Conservation (phyloP, 2,888 invertebrate genomes). For the Eupithecia abbreviata region DNA sequence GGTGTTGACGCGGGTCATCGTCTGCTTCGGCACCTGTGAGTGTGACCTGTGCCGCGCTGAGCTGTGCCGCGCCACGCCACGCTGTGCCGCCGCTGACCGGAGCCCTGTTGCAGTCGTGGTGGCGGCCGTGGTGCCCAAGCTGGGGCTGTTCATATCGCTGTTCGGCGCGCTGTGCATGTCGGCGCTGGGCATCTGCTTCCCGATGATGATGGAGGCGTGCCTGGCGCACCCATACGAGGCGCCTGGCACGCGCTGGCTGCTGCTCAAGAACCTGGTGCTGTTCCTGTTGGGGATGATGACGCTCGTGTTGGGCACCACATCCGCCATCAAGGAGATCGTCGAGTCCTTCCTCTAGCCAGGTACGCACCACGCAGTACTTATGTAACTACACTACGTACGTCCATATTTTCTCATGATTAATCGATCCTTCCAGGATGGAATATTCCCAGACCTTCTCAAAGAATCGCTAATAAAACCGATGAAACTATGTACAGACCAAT, state of each 20-base stretch:
- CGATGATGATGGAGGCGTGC: slow-evolving; percentile 86
- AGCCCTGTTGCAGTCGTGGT: slow-evolving; percentile 85
- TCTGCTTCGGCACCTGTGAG: slow-evolving; percentile 94
- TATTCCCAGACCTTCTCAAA: no score
- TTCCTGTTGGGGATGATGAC: slow-evolving; percentile 86
- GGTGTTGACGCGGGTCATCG: slow-evolving; percentile 84
- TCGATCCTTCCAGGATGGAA: no score
- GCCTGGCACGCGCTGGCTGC: slow-evolving; percentile 51
- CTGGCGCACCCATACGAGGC: slow-evolving; percentile 70
- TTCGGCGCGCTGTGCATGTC: slow-evolving; percentile 95
- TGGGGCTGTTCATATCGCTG: slow-evolving; percentile 91
- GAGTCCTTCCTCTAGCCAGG: slow-evolving; percentile 54
- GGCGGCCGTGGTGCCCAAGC: slow-evolving; percentile 90
- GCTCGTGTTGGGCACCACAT: slow-evolving; percentile 86
- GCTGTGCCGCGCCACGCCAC: no score
- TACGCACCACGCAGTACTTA: background rate
- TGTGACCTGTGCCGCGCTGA: background rate
- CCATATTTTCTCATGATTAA: no score
- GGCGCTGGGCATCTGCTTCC: slow-evolving; percentile 93
- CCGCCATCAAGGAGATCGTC: slow-evolving; percentile 85
- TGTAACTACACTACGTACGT: no score
- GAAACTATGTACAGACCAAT: no score
- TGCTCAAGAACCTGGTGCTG: slow-evolving; percentile 81
- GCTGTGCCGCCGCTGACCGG: no score
- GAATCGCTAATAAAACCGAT: no score